Conservation (phyloP, 2,797 vertebrate species). For the Sebastes matsubarae region DNA sequence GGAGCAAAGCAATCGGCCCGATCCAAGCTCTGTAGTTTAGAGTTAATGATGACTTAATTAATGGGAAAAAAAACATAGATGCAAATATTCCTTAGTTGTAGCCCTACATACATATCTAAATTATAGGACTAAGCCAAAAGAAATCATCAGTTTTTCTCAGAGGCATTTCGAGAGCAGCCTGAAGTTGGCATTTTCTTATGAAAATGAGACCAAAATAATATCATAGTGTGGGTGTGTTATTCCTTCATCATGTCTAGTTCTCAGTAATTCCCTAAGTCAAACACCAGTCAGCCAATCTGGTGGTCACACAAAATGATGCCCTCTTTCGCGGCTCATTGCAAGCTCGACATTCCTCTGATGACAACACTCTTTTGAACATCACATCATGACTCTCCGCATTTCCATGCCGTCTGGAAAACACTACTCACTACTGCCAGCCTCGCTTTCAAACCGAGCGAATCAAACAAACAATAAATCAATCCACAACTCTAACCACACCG, state of each 20-base stretch:
- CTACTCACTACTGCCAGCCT: constrained; percentile 46
- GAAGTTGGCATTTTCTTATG: background rate
- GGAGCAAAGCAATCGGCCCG: too few relatives aligned
- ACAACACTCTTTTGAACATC: constrained; percentile 51
- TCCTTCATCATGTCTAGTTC: constrained; percentile 15
- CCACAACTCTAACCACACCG: constrained; percentile 26
- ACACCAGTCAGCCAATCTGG: constrained; percentile 44
- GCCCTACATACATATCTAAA: background rate
- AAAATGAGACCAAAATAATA: constrained; percentile 27
- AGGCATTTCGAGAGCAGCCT: background rate
- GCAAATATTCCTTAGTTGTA: background rate
- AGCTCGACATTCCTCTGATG: constrained; percentile 50
- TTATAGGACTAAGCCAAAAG: background rate
- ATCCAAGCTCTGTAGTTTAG: background rate
- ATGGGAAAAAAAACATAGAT: background rate
- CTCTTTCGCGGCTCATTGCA: constrained; percentile 51
- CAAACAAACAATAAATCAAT: constrained; percentile 73
- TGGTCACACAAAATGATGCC: constrained; percentile 41
- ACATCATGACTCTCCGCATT: constrained; percentile 31
- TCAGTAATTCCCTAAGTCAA: constrained; percentile 47
- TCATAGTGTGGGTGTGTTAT: background rate
- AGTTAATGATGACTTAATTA: background rate
- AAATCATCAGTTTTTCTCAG: background rate
- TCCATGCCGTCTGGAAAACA: constrained; percentile 60
- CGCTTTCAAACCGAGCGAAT: constrained; percentile 49